Evolutionary conservation across 2,888 invertebrate species (phyloP).

Genomic region (Stenichneumon culpator): DNA sequence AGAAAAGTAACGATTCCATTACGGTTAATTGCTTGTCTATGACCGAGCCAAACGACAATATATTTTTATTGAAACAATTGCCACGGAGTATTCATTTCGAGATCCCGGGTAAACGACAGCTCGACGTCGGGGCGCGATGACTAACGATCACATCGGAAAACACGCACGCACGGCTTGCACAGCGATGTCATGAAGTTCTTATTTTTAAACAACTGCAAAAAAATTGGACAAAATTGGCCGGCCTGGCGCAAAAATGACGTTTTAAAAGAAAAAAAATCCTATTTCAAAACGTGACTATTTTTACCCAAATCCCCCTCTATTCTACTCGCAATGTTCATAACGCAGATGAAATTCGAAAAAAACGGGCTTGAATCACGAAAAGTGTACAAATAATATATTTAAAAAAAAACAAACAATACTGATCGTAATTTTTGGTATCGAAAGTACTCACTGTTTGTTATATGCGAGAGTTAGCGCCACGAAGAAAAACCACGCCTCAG

Average conservation of each 20-base stretch:
- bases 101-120: slow-evolving; percentile 27
- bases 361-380: too few species aligned
- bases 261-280: too few species aligned
- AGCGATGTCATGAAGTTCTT: slow-evolving; percentile 27
- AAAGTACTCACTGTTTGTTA: slow-evolving; percentile 32
- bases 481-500: slow-evolving; percentile 32
- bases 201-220: background rate
- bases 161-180: slow-evolving; percentile 34
- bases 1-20: background rate
- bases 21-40: background rate
- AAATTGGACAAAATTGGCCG: too few species aligned
- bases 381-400: background rate
- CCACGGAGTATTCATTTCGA: background rate
- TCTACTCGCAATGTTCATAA: slow-evolving; percentile 30
- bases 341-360: slow-evolving; percentile 6
- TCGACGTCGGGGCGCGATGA: slow-evolving; percentile 50
- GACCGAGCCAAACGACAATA: background rate
- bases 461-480: background rate
- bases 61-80: background rate
- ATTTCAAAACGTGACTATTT: too few species aligned
- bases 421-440: slow-evolving; percentile 1
- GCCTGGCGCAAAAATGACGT: too few species aligned
- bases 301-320: background rate
- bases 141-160: slow-evolving; percentile 47
- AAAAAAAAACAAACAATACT: background rate